Evolutionary conservation across 1,140 invertebrate species (phyloP).

Genomic region (Trachymyrmex cornetzi): DNA sequence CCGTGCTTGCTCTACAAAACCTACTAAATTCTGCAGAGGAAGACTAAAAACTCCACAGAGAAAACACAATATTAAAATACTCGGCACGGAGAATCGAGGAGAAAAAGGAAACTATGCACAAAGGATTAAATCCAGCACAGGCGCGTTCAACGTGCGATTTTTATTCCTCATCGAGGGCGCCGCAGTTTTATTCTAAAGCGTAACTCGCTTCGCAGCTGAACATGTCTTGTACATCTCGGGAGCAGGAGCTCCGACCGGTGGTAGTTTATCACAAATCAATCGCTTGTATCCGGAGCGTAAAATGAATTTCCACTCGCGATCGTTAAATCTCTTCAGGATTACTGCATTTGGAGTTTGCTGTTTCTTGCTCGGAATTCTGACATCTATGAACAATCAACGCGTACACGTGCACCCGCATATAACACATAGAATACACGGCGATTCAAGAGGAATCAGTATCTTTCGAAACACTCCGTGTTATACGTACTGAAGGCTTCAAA

Average conservation of each 20-base stretch:
- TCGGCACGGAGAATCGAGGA: conserved; percentile 34
- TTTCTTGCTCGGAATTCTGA: conserved; percentile 57
- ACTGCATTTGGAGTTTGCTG: conserved; percentile 44
- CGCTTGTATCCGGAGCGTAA: conserved; percentile 49
- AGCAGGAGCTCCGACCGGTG: not conserved
- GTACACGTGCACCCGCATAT: not conserved
- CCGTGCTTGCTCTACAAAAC: conserved; percentile 33
- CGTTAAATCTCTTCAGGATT: conserved; percentile 62
- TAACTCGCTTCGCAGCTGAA: conserved; percentile 22
- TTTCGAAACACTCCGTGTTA: not conserved
- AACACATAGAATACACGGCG: not conserved
- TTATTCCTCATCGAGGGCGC: conserved; percentile 53
- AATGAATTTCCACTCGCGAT: conserved; percentile 60
- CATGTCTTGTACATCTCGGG: conserved; percentile 53
- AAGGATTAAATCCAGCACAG: conserved; percentile 49
- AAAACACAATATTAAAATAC: conserved; percentile 56
- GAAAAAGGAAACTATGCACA: conserved; percentile 49
- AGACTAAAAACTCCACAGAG: conserved; percentile 39
- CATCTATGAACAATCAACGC: not conserved
- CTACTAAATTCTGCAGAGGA: conserved; percentile 39
- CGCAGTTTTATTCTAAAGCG: conserved; percentile 53
- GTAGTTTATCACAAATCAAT: conserved; percentile 59
- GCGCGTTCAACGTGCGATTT: conserved; percentile 50
- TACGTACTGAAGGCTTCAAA: not conserved
- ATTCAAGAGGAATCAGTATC: conserved; percentile 9